phyloP scores from a whole-genome alignment of 2,888 invertebrate genomes.

The Meteorus colon region DNA sequence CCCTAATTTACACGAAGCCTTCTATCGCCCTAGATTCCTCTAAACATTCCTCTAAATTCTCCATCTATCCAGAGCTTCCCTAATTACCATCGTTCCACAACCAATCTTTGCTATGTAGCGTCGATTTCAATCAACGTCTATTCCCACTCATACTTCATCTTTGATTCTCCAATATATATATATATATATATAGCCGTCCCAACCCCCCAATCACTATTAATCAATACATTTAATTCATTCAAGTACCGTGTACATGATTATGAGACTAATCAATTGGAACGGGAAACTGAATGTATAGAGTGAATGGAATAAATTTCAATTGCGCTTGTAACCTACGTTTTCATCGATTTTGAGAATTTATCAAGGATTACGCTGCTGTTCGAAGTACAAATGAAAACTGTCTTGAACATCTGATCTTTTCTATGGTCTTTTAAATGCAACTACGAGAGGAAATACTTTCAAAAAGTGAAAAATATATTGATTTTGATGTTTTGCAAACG shows the following conservation, averaged over 20 bases:
- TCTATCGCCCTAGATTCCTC: neutral
- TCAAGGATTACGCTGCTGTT: no score
- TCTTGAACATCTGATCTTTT: no score
- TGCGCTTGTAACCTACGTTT: no score
- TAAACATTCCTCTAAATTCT: neutral
- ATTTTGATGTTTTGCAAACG: no score
- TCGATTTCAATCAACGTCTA: slow-evolving; percentile 3
- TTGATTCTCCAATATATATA: neutral
- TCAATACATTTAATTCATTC: neutral
- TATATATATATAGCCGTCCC: neutral
- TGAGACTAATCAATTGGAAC: neutral
- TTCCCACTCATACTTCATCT: neutral
- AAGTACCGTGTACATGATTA: neutral
- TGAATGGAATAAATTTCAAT: no score
- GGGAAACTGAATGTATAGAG: neutral
- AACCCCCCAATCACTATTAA: neutral
- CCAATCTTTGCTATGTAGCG: neutral
- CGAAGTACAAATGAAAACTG: no score
- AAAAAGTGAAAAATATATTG: no score
- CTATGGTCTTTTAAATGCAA: no score
- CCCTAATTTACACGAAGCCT: neutral
- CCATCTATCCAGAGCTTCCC: neutral
- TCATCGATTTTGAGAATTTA: no score
- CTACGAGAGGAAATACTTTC: no score
- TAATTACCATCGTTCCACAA: neutral